These are phyloP conservation scores for Lampris incognitus DNA, from an alignment of 2,113 vertebrate species.

Conservation along the genomic window DNA sequence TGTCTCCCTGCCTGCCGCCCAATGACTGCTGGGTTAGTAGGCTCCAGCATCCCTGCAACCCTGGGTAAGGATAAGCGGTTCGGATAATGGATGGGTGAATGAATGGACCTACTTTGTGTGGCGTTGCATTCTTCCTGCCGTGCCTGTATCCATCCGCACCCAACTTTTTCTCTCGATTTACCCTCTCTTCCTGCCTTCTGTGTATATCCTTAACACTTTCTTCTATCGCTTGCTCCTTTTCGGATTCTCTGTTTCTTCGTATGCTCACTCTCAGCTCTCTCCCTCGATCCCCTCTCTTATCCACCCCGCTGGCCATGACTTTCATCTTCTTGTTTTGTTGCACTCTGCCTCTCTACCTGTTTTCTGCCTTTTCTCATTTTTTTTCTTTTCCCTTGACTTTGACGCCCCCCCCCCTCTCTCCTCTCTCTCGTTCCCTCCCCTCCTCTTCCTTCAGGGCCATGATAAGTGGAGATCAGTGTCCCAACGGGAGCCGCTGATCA, in stretches of 20 bases:
- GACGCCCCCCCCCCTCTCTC: conserved; percentile 25
- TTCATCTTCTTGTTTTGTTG: neutral
- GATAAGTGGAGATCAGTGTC: conserved; percentile 70
- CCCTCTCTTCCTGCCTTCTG: too few species aligned
- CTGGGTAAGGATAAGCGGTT: too few species aligned
- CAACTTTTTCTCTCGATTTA: too few species aligned
- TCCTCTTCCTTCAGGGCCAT: conserved; percentile 37
- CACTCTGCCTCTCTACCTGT: neutral
- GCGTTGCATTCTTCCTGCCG: too few species aligned
- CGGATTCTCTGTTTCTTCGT: neutral
- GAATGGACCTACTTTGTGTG: neutral
- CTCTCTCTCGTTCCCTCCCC: conserved; percentile 5
- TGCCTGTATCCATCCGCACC: too few species aligned
- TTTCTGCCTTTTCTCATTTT: neutral
- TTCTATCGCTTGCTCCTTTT: neutral
- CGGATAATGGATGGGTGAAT: too few species aligned
- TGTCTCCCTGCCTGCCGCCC: too few species aligned
- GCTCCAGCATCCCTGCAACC: too few species aligned
- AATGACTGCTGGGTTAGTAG: too few species aligned
- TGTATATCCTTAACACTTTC: too few species aligned
- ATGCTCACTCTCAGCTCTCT: neutral
- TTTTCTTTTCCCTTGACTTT: conserved; percentile 52
- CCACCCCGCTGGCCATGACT: neutral
- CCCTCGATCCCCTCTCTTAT: neutral
- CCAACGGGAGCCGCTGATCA: conserved; percentile 76